phyloP scores from a whole-genome alignment of 2,113 vertebrate genomes.

The Bufo bufo region DNA sequence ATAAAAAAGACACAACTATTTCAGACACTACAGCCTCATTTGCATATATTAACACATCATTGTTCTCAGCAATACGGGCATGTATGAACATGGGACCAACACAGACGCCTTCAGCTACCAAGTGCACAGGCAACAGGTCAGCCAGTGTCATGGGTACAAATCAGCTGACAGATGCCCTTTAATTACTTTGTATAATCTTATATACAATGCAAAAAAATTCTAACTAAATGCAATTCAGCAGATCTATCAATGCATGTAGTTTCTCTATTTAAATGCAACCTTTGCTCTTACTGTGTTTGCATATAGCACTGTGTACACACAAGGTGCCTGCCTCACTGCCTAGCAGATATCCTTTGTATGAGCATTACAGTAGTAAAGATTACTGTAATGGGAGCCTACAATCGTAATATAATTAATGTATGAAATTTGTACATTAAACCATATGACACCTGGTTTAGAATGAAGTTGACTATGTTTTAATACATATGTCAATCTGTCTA shows the following conservation, averaged over 20 bases:
- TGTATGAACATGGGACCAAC: no score
- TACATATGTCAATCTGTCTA: not conserved
- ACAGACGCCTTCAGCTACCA: no score
- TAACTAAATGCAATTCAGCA: no score
- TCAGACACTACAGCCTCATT: no score
- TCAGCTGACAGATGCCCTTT: no score
- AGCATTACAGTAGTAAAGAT: not conserved
- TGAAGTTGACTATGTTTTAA: not conserved
- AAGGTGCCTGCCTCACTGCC: not conserved
- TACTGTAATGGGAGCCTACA: not conserved
- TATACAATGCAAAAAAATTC: no score
- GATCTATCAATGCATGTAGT: not conserved
- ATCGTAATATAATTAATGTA: not conserved
- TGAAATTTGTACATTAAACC: not conserved
- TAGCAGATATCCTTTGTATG: not conserved
- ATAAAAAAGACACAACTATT: no score
- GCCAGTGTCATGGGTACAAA: no score
- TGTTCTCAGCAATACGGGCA: no score
- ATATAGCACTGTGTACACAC: not conserved
- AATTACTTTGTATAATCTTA: no score
- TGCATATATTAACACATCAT: no score
- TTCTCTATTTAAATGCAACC: not conserved
- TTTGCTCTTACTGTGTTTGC: not conserved
- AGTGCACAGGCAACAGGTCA: no score
- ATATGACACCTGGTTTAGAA: not conserved